Evolutionary conservation across 2,113 vertebrate genomes (phyloP).

Genomic region (Peromyscus californicus): DNA sequence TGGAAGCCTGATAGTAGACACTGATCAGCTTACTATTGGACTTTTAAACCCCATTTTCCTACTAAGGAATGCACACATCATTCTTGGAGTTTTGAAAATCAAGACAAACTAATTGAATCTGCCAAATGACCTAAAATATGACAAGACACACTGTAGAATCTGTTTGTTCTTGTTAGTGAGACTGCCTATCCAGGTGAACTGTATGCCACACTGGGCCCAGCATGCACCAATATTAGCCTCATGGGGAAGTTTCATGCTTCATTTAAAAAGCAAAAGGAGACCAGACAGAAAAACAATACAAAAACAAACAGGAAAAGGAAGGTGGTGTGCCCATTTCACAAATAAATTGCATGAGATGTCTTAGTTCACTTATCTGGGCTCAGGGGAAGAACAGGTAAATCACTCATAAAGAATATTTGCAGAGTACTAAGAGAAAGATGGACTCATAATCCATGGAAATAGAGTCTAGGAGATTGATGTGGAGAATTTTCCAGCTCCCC

Average conservation of each 20-base stretch:
- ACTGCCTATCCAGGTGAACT: neutral
- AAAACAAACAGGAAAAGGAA: neutral
- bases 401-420: neutral
- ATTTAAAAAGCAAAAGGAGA: conserved; percentile 33
- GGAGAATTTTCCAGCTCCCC: neutral
- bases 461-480: neutral
- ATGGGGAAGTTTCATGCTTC: conserved; percentile 10
- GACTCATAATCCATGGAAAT: neutral
- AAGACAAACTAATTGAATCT: neutral
- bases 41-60: neutral
- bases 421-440: neutral
- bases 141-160: neutral
- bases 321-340: neutral
- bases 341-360: neutral
- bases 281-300: neutral
- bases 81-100: neutral
- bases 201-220: neutral
- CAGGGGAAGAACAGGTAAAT: neutral
- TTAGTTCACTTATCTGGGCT: neutral
- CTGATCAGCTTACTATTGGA: neutral
- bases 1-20: neutral
- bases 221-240: neutral
- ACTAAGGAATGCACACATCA: neutral
- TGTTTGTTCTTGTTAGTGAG: neutral
- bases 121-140: neutral